phyloP scores from a whole-genome alignment of 2,888 invertebrate species.

The Drosophila crucigera region DNA sequence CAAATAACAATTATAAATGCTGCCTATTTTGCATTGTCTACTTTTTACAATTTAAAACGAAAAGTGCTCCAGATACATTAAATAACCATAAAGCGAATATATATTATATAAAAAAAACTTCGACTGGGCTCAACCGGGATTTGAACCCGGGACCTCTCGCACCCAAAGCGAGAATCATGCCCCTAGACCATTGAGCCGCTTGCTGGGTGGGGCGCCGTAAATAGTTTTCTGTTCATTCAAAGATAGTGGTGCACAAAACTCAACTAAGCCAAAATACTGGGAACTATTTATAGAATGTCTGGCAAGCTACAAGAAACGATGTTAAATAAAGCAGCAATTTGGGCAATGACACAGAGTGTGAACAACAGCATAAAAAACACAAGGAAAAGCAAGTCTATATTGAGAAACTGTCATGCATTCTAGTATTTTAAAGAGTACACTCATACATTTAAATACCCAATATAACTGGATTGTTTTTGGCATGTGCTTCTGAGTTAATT shows the following conservation, averaged over 20 bases:
- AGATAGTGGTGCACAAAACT: neutral
- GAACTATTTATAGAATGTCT: neutral
- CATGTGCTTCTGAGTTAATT: neutral
- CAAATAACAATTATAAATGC: neutral
- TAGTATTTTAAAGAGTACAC: neutral
- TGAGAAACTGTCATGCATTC: neutral
- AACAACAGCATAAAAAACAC: neutral
- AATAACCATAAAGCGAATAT: neutral
- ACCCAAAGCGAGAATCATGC: slow-evolving; percentile 89
- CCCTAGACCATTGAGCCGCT: slow-evolving; percentile 89
- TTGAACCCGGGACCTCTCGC: slow-evolving; percentile 86
- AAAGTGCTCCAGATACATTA: neutral
- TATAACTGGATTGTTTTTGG: neutral
- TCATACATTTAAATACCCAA: neutral
- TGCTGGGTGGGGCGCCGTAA: rapidly evolving
- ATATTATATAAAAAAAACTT: neutral
- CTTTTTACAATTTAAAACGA: neutral
- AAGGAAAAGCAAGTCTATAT: neutral
- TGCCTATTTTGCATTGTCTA: neutral
- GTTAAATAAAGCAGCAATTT: neutral
- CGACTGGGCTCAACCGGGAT: slow-evolving; percentile 83
- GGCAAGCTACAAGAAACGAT: neutral
- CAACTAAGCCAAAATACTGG: neutral
- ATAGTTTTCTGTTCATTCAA: slow-evolving; percentile 10
- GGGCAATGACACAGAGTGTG: neutral